Conservation (phyloP, 2,888 invertebrate genomes). For the Suillia variegata region DNA sequence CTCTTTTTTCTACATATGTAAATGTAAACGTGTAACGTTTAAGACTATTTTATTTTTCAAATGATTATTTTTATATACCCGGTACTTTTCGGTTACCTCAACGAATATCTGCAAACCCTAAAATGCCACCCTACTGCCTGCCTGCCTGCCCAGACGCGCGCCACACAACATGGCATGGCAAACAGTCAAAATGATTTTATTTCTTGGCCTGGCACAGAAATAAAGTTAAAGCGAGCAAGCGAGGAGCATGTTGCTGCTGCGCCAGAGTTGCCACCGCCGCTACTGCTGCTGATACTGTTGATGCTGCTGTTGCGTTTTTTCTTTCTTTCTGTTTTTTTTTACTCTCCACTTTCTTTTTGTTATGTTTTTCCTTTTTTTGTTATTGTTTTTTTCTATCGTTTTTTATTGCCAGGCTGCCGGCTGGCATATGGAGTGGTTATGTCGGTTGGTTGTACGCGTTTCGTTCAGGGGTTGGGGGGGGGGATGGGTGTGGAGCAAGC, state of each 20-base stretch:
- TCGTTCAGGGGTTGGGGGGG: too few relatives aligned
- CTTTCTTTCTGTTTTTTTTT: slow-evolving; percentile 2
- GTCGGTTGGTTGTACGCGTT: too few relatives aligned
- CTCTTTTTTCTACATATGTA: too few relatives aligned
- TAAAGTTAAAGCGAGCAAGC: slow-evolving; percentile 37
- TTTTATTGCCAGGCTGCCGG: not conserved
- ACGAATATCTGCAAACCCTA: too few relatives aligned
- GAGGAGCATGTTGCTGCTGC: slow-evolving; percentile 31
- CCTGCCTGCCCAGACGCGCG: too few relatives aligned
- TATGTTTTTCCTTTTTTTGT: not conserved
- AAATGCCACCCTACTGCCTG: not conserved
- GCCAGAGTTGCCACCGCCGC: not conserved
- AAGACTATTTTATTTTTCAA: too few relatives aligned
- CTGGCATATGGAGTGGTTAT: slow-evolving; percentile 2
- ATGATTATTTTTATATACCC: too few relatives aligned
- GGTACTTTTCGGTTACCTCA: too few relatives aligned
- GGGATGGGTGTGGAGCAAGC: not conserved
- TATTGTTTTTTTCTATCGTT: not conserved
- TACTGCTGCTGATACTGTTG: not conserved
- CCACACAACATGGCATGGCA: slow-evolving; percentile 8
- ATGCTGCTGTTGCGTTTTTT: slow-evolving; percentile 3
- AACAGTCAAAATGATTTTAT: slow-evolving; percentile 33
- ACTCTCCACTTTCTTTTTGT: not conserved
- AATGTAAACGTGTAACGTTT: too few relatives aligned
- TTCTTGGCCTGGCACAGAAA: slow-evolving; percentile 35